A percentile compares a stretch with the other conserved stretches of the same genome.
Evolutionary conservation across 2,888 invertebrate species (phyloP).

Genomic region (Xestia ashworthii): DNA sequence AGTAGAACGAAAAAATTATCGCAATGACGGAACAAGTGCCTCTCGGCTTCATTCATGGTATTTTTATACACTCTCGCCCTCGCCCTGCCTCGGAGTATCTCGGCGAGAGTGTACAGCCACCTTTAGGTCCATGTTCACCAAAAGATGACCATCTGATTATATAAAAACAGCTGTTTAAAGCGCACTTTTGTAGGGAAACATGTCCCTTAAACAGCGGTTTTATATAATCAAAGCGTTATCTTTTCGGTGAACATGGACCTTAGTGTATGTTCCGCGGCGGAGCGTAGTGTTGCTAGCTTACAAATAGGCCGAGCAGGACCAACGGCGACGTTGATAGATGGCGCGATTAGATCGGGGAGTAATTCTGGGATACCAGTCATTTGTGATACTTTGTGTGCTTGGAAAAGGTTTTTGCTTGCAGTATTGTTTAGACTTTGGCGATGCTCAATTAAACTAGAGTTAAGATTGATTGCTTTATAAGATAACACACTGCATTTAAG

Average conservation of each 20-base stretch:
- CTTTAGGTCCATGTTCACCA: too few species aligned
- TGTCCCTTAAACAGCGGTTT: too few species aligned
- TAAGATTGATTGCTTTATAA: background rate
- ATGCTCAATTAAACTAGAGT: background rate
- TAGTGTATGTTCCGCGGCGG: slow-evolving; percentile 46
- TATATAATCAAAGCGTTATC: too few species aligned
- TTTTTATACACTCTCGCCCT: background rate
- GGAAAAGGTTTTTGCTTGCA: slow-evolving; percentile 35
- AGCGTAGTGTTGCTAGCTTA: slow-evolving; percentile 61
- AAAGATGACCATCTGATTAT: too few species aligned
- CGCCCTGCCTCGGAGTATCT: background rate
- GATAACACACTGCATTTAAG: background rate
- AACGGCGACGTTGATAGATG: slow-evolving; percentile 75
- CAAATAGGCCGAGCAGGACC: slow-evolving; percentile 70
- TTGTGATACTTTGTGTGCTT: slow-evolving; percentile 60
- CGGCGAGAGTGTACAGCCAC: background rate
- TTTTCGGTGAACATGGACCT: too few species aligned
- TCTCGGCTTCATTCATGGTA: too few species aligned
- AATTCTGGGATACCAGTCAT: slow-evolving; percentile 60
- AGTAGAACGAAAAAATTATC: too few species aligned
- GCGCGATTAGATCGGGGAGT: slow-evolving; percentile 69
- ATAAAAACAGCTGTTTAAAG: too few species aligned
- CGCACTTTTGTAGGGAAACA: too few species aligned
- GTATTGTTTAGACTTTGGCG: slow-evolving; percentile 18
- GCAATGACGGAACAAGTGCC: too few species aligned